These are phyloP conservation scores for Corynorhinus townsendii DNA, from an alignment of 2,113 vertebrate species.

Conservation along the genomic window DNA sequence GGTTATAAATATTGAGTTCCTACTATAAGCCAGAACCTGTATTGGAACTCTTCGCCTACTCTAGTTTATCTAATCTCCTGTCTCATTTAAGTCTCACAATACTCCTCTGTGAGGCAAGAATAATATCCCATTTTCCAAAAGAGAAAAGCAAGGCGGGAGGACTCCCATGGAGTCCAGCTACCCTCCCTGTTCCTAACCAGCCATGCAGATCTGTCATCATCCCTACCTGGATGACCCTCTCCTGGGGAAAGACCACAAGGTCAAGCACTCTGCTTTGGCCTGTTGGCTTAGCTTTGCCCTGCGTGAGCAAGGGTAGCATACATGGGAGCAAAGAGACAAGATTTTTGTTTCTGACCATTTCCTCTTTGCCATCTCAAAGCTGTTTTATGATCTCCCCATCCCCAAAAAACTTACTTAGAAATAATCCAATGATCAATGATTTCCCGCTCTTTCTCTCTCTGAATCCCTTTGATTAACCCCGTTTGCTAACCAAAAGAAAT, in stretches of 20 bases:
- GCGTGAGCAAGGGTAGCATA: not conserved
- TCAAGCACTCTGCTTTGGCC: not conserved
- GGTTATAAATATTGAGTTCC: not conserved
- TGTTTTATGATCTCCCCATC: not conserved
- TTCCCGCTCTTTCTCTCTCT: not conserved
- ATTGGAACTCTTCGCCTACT: not conserved
- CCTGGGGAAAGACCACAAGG: not conserved
- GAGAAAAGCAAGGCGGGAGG: not conserved
- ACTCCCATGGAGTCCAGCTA: not conserved
- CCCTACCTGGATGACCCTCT: not conserved
- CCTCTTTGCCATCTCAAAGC: not conserved
- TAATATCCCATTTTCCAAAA: not conserved
- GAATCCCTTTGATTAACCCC: not conserved
- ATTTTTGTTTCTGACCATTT: not conserved
- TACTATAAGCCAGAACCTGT: not conserved
- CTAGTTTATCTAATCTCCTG: not conserved
- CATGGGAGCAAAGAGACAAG: not conserved
- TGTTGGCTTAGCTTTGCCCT: not conserved
- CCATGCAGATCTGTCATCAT: fast-evolving
- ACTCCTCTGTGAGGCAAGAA: not conserved
- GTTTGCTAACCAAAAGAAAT: conserved; percentile 23
- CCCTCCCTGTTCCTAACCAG: not conserved
- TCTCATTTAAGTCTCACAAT: not conserved
- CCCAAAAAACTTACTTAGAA: not conserved
- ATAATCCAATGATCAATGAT: not conserved